phyloP scores from a whole-genome alignment of 2,888 invertebrate species.

The Laspeyria flexula region DNA sequence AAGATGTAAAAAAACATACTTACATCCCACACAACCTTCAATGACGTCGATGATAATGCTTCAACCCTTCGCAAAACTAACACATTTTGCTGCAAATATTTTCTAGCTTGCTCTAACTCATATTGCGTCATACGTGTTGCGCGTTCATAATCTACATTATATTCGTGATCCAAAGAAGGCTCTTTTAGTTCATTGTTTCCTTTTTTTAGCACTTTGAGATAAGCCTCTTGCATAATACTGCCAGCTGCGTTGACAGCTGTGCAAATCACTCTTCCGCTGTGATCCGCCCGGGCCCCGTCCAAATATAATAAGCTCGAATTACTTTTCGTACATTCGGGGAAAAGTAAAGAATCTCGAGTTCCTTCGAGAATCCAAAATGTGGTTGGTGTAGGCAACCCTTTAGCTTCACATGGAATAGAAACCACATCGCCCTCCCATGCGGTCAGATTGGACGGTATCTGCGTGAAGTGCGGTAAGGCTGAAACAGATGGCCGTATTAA shows the following conservation, averaged over 20 bases:
- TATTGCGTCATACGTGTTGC: conserved; percentile 88
- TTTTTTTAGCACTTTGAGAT: conserved; percentile 78
- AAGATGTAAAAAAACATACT: conserved; percentile 56
- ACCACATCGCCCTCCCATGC: conserved; percentile 95
- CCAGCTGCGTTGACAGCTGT: conserved; percentile 82
- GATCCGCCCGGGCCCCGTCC: conserved; percentile 75
- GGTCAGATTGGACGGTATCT: conserved; percentile 94
- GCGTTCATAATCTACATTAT: conserved; percentile 68
- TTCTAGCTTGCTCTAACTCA: conserved; percentile 92
- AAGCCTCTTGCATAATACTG: conserved; percentile 82
- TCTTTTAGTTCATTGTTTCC: conserved; percentile 73
- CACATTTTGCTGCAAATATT: conserved; percentile 92
- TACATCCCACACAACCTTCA: conserved; percentile 94
- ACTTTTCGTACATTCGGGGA: conserved; percentile 82
- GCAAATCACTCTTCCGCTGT: conserved; percentile 81
- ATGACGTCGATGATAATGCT: conserved; percentile 90
- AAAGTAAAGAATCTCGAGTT: conserved; percentile 88
- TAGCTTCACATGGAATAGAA: conserved; percentile 96
- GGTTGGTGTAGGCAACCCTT: conserved; percentile 96
- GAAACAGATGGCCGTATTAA: conserved; percentile 83
- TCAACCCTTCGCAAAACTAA: conserved; percentile 89
- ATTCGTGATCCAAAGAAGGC: conserved; percentile 63
- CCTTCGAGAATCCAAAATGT: conserved; percentile 98
- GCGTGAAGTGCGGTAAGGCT: conserved; percentile 95
- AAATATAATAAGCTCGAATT: conserved; percentile 80